Conservation (phyloP, 2,797 vertebrate genomes). For the Carcharodon carcharias region DNA sequence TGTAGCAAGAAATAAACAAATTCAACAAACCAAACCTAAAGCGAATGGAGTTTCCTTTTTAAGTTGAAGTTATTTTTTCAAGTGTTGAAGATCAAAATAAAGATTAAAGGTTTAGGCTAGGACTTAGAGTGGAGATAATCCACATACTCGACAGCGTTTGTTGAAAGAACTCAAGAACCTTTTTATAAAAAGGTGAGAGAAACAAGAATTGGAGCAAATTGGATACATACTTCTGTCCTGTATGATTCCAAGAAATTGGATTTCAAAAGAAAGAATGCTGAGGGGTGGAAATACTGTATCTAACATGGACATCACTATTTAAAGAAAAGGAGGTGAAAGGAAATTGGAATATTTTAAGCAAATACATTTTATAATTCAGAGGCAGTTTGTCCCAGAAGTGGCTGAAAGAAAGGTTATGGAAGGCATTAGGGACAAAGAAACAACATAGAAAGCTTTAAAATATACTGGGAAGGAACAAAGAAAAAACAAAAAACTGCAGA, state of each 20-base stretch:
- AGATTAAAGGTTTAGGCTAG: not conserved
- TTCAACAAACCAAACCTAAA: not conserved
- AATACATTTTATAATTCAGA: not conserved
- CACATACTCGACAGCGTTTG: no score
- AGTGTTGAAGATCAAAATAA: not conserved
- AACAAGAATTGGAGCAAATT: not conserved
- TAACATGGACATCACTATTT: not conserved
- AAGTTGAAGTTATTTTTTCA: not conserved
- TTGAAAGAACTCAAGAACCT: not conserved
- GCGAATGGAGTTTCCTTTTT: not conserved
- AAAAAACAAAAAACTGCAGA: no score
- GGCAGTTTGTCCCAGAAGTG: not conserved
- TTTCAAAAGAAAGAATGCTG: not conserved
- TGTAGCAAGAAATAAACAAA: not conserved
- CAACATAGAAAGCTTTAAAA: not conserved
- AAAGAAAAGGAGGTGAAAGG: not conserved
- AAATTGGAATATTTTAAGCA: not conserved
- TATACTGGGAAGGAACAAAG: not conserved
- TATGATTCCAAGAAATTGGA: not conserved
- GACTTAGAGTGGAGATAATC: not conserved
- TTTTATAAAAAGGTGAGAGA: not conserved
- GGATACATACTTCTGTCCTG: not conserved
- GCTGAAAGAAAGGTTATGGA: not conserved
- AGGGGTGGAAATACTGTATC: not conserved
- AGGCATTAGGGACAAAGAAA: not conserved